Evolutionary conservation across 2,888 invertebrate species (phyloP), one percentile per base, ranked within the genome.

Genomic region (Dryomyza anilis): DNA sequence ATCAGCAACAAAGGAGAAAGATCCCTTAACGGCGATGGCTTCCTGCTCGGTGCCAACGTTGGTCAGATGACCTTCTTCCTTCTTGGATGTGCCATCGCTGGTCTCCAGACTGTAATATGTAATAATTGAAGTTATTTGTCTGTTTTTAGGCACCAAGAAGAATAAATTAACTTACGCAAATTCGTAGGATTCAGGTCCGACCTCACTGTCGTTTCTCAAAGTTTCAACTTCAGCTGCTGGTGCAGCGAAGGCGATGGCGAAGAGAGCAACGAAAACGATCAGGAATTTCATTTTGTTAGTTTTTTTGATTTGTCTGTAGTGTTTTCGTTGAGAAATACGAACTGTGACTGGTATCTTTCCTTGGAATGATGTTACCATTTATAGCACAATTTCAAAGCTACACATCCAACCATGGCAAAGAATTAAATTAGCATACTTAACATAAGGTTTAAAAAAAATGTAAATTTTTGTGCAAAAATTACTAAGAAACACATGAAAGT

Each of bases 161-260:
- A n/a, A n/a, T n/a, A n/a, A n/a, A n/a, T 43, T 12, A 43, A 83
- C 87, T 86, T 83, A 88, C 88, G 81, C 83, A 73, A 87, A 89
- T 63, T 85, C 81, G 74, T 86, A 73, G 62, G 70, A 69, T 67
- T 71, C 70, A 23, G 71, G 70, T 10, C 71, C 71, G 30, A 73
- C 70, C 75, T 88, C 85, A 66, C 83, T 81, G 33, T 88, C 87
- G 72, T 87, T 87, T 64, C 85, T 85, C 50, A 87, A 62, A 65
- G 88, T 83, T 71, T 85, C 84, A 2, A 86, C 88, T 10, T 73
- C 71, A 43, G 68, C 71, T 39, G 71, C 43, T 25, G 72, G 68
- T 14, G 72, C 74, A 45, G 76, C 74, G 43, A 76, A 65, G 25
- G 73, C 75, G 55, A 78, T 76, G 8, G 57, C 57, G 64, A 81